Percentiles rank a stretch among this genome's conserved stretches.
Evolutionary conservation across 2,888 invertebrate genomes (phyloP).

Genomic region (Smittia aterrima): DNA sequence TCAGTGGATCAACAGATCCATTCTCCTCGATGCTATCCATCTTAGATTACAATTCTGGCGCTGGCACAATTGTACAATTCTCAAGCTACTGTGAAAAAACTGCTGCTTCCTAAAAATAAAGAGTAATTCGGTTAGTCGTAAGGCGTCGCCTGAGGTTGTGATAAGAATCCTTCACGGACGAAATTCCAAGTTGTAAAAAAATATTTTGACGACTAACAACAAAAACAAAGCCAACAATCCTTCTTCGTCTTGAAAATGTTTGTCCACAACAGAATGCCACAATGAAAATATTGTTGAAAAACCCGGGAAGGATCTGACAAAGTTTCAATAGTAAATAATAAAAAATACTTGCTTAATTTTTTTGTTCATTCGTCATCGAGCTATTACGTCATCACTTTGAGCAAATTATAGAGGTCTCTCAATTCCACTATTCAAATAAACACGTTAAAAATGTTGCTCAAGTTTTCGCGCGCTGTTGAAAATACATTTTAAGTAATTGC

Average conservation of each 20-base stretch:
- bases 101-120: neutral
- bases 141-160: neutral
- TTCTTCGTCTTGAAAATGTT: neutral
- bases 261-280: too few relatives aligned
- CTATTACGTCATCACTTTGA: constrained; percentile 20
- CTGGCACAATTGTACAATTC: neutral
- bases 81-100: neutral
- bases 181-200: neutral
- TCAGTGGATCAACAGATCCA: constrained; percentile 21
- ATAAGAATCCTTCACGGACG: neutral
- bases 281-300: too few relatives aligned
- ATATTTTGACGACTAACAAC: constrained; percentile 12
- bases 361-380: constrained; percentile 16
- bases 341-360: constrained; percentile 19
- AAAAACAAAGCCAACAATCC: neutral
- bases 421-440: too few relatives aligned
- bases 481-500: too few relatives aligned
- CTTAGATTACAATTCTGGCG: neutral
- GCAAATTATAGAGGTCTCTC: too few relatives aligned
- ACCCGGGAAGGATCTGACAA: too few relatives aligned
- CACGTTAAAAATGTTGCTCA: too few relatives aligned
- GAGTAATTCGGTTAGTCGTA: neutral
- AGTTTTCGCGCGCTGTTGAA: too few relatives aligned
- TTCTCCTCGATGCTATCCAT: constrained; percentile 38
- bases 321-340: neutral